Percentiles rank a stretch among this genome's conserved stretches.
Conservation (phyloP, 35 echinoderm and acorn worm genomes). For the Ptychodera flava region DNA sequence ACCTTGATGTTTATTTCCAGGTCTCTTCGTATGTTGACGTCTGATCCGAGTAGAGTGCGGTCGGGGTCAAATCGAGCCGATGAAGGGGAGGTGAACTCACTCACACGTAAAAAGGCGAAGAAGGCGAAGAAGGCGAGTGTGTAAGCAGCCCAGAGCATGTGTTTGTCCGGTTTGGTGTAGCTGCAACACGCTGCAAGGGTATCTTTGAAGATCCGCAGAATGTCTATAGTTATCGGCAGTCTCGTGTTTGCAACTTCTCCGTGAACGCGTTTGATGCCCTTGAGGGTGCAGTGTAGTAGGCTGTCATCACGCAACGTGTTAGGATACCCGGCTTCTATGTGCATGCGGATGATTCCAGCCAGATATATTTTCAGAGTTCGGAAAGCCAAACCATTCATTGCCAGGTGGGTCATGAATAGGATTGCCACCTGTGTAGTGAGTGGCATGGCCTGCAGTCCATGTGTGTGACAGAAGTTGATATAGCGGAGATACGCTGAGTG, state of each 20-base stretch:
- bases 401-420: background rate
- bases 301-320: background rate
- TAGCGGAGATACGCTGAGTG: background rate
- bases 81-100: background rate
- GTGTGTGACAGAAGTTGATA: background rate
- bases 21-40: background rate
- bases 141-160: background rate
- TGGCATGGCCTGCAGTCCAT: background rate
- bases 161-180: background rate
- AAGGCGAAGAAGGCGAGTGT: background rate
- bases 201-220: background rate
- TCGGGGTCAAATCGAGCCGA: background rate
- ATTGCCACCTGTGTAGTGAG: background rate
- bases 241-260: background rate
- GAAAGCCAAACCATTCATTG: background rate
- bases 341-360: background rate
- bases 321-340: background rate
- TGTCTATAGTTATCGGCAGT: background rate
- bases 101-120: background rate
- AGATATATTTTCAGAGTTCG: background rate
- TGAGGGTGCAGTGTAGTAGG: background rate
- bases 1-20: background rate
- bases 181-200: background rate
- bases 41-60: background rate
- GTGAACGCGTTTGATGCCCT: background rate